Conservation (phyloP, 1,140 invertebrate species). For the Vollenhovia emeryi region DNA sequence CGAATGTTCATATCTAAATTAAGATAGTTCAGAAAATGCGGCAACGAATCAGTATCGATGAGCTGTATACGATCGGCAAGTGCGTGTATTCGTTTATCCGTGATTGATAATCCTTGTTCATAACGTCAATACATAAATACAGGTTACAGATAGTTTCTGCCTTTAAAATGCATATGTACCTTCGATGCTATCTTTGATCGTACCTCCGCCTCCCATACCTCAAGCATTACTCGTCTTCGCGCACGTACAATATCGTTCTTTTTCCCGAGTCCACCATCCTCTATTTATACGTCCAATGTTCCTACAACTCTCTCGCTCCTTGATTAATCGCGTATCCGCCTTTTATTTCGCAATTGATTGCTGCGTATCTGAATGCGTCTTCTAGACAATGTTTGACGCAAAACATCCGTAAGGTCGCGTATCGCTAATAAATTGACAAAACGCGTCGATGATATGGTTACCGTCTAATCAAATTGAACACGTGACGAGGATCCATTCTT, state of each 20-base stretch:
- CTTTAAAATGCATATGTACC: constrained; percentile 53
- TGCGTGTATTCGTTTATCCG: constrained; percentile 32
- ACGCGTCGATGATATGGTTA: neutral
- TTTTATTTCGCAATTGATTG: constrained; percentile 50
- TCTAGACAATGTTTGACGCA: constrained; percentile 2
- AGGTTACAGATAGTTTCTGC: constrained; percentile 50
- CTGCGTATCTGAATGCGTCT: neutral
- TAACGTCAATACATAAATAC: constrained; percentile 61
- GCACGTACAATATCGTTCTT: constrained; percentile 40
- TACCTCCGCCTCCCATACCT: constrained; percentile 46
- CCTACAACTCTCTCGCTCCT: constrained; percentile 39
- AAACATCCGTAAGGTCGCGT: neutral
- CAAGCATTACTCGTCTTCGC: constrained; percentile 52
- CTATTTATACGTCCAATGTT: constrained; percentile 35
- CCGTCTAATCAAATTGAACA: neutral
- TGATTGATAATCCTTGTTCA: constrained; percentile 59
- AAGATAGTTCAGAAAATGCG: constrained; percentile 10
- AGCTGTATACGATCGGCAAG: neutral
- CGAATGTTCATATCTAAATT: constrained; percentile 8
- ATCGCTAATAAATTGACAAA: constrained; percentile 6
- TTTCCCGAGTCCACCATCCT: constrained; percentile 4
- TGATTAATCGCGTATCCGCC: constrained; percentile 44
- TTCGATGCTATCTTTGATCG: constrained; percentile 52
- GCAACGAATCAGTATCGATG: neutral
- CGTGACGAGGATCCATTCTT: neutral